Conservation (phyloP, 2,113 vertebrate genomes). For the Myxocyprinus asiaticus region DNA sequence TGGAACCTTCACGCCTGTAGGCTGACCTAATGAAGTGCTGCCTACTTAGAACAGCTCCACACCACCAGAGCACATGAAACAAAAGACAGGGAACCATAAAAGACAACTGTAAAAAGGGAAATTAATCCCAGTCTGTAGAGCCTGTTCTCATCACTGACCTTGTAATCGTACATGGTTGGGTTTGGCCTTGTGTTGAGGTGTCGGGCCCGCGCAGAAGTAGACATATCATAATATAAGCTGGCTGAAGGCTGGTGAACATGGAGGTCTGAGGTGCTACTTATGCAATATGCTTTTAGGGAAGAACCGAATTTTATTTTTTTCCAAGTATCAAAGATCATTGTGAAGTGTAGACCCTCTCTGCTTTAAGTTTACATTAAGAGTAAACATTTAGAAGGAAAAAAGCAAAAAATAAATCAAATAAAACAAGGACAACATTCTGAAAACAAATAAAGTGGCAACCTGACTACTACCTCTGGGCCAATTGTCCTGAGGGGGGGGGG, state of each 20-base stretch:
- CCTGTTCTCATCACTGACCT: constrained; percentile 51
- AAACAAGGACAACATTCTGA: no score
- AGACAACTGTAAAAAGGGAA: constrained; percentile 51
- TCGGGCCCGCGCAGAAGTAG: constrained; percentile 5
- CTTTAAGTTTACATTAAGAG: no score
- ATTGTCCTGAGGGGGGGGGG: no score
- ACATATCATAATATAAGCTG: constrained; percentile 36
- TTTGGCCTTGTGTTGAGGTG: constrained; percentile 21
- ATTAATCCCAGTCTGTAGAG: constrained; percentile 49
- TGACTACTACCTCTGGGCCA: no score
- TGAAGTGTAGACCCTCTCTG: no score
- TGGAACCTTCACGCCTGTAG: constrained; percentile 57
- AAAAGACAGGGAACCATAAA: constrained; percentile 33
- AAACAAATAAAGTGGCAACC: no score
- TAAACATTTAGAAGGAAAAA: no score
- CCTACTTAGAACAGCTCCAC: constrained; percentile 40
- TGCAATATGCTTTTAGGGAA: no score
- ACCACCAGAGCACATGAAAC: constrained; percentile 44
- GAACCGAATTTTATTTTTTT: no score
- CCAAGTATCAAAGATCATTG: no score
- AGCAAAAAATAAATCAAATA: no score
- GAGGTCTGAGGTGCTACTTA: neutral
- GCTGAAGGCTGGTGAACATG: constrained; percentile 15
- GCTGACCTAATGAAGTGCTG: constrained; percentile 56
- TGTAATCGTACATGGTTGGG: constrained; percentile 45